phyloP scores from a whole-genome alignment of 2,113 vertebrate species.

The Smithornis capensis region DNA sequence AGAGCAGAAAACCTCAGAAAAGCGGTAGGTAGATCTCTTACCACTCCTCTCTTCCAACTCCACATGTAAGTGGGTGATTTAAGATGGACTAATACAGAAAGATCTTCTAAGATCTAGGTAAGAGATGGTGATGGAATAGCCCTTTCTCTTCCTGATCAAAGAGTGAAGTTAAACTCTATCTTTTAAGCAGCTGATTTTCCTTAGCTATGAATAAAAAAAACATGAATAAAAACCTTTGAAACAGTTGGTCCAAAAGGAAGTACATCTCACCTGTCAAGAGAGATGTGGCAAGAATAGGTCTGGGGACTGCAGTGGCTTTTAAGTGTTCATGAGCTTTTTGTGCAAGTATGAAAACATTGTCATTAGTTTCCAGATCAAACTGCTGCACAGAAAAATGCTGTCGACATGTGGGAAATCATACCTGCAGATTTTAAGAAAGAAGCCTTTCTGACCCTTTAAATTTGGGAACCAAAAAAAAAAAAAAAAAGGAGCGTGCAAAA shows the following conservation, averaged over 20 bases:
- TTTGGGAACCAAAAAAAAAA: not conserved
- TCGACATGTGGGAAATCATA: not conserved
- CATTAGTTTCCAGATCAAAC: not conserved
- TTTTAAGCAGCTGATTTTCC: constrained; percentile 17
- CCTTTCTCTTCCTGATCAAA: constrained; percentile 2
- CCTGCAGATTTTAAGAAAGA: not conserved
- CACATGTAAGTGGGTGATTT: rapidly evolving
- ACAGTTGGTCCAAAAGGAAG: constrained; percentile 1
- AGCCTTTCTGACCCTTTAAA: not conserved
- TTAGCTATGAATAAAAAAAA: too few species aligned
- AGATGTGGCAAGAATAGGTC: not conserved
- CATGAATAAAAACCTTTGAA: constrained; percentile 25
- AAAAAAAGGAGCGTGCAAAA: not conserved
- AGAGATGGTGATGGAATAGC: not conserved
- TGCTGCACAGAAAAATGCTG: not conserved
- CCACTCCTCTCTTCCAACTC: not conserved
- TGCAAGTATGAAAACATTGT: not conserved
- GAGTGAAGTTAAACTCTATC: not conserved
- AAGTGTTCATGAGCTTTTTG: not conserved
- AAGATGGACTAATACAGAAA: not conserved
- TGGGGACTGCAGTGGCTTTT: not conserved
- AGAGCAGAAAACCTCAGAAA: not conserved
- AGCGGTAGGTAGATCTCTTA: not conserved
- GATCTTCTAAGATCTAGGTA: not conserved
- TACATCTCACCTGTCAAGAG: not conserved